phyloP scores from a whole-genome alignment of 2,888 invertebrate species.

The Cryptocheilus praepositus region DNA sequence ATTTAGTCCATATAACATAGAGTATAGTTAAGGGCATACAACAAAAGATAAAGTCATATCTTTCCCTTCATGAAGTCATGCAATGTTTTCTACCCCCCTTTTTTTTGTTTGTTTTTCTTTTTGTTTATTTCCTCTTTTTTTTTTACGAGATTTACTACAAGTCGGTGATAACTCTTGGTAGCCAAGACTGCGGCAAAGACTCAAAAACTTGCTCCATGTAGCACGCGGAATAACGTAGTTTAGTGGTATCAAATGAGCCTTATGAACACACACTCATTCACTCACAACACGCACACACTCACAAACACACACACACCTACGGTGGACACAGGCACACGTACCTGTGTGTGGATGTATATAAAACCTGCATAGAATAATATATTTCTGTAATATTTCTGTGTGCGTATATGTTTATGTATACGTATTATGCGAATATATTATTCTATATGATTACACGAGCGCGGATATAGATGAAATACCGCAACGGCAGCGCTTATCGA shows the following conservation, averaged over 20 bases:
- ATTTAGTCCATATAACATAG: conserved; percentile 74
- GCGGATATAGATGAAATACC: conserved; percentile 1
- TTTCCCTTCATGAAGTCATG: conserved; percentile 42
- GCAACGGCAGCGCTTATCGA: no score
- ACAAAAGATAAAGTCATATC: conserved; percentile 61
- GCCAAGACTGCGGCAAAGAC: conserved; percentile 14
- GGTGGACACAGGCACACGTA: no score
- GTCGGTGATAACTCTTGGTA: conserved; percentile 45
- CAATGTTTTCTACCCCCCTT: conserved; percentile 39
- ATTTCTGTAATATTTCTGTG: conserved; percentile 15
- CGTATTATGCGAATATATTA: conserved; percentile 42
- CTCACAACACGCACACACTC: not conserved
- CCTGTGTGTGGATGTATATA: conserved; percentile 4
- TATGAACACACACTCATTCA: conserved; percentile 63
- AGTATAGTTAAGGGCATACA: conserved; percentile 73
- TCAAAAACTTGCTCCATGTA: conserved; percentile 40
- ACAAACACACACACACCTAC: no score
- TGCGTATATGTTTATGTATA: conserved; percentile 22
- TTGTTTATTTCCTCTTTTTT: conserved; percentile 8
- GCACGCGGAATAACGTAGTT: conserved; percentile 59
- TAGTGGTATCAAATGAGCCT: conserved; percentile 70
- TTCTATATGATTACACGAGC: conserved; percentile 47
- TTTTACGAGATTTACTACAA: conserved; percentile 37
- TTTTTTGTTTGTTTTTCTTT: conserved; percentile 40
- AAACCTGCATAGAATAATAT: conserved; percentile 8